Percentiles rank a stretch among this genome's conserved stretches.
These are phyloP conservation scores for Rhea americana DNA, from an alignment of 2,113 vertebrate genomes.

Conservation along the genomic window DNA sequence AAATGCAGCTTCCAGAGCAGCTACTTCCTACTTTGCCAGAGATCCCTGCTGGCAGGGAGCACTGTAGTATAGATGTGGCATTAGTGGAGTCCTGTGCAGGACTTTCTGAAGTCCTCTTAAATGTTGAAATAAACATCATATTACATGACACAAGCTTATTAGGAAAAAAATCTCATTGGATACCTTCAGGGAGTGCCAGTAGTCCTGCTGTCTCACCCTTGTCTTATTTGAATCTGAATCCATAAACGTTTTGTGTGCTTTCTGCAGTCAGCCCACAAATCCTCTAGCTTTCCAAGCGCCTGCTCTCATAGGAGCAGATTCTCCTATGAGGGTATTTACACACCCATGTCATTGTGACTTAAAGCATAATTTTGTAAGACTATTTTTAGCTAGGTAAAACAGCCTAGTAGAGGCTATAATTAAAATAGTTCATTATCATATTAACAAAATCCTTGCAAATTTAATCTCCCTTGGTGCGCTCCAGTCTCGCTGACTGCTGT, in stretches of 20 bases:
- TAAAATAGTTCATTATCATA: constrained; percentile 66
- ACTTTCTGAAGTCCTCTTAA: background rate
- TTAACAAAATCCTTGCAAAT: constrained; percentile 54
- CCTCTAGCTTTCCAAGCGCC: background rate
- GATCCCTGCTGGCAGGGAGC: background rate
- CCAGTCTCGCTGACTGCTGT: background rate
- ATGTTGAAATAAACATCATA: background rate
- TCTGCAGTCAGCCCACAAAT: background rate
- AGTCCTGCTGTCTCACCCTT: background rate
- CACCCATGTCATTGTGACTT: background rate
- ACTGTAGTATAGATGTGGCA: background rate
- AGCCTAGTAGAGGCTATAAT: constrained; percentile 58
- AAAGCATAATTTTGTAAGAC: background rate
- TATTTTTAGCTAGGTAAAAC: constrained; percentile 62
- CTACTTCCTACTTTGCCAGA: constrained; percentile 43
- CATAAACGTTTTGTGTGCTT: background rate
- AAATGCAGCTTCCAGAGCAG: constrained; percentile 51
- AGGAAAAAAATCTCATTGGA: background rate
- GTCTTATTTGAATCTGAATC: background rate
- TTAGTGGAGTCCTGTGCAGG: background rate
- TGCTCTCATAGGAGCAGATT: fast-evolving
- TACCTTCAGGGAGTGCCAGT: background rate
- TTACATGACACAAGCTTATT: background rate
- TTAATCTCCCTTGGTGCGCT: background rate
- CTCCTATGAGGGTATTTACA: background rate